Evolutionary conservation across 1,140 invertebrate genomes (phyloP).

Genomic region (Pseudobourletiella spinata): DNA sequence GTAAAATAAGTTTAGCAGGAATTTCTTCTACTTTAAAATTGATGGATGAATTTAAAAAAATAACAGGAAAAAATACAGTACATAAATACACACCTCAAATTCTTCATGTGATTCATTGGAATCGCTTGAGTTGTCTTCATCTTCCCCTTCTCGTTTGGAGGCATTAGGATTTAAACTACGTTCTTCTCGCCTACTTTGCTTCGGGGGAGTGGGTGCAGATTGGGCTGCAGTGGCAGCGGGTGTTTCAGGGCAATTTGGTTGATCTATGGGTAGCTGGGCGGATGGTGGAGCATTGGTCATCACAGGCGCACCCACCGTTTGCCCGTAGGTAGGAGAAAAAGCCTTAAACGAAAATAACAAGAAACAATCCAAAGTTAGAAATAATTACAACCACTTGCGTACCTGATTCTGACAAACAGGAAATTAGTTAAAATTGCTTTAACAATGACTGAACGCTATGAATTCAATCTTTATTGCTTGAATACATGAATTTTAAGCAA

Average conservation of each 20-base stretch:
- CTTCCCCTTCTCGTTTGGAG: slow-evolving; percentile 17
- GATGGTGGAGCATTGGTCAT: slow-evolving; percentile 12
- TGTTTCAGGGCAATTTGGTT: not conserved
- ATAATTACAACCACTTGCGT: too few species aligned
- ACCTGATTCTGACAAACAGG: too few species aligned
- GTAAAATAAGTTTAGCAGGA: too few species aligned
- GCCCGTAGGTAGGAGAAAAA: not conserved
- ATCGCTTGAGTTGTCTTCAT: slow-evolving; percentile 28
- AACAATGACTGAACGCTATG: too few species aligned
- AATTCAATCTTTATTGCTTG: too few species aligned
- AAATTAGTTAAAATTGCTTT: too few species aligned
- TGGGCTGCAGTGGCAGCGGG: slow-evolving; percentile 2
- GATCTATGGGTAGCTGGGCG: slow-evolving; percentile 1
- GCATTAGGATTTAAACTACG: not conserved
- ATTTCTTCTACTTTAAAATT: too few species aligned
- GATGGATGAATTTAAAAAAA: not conserved
- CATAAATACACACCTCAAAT: too few species aligned
- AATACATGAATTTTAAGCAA: too few species aligned
- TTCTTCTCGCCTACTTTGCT: slow-evolving; percentile 14
- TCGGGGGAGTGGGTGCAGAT: slow-evolving; percentile 8
- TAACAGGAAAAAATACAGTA: not conserved
- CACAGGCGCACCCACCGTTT: slow-evolving; percentile 1
- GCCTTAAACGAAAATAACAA: not conserved
- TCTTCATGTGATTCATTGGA: slow-evolving; percentile 33
- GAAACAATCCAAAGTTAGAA: too few species aligned